Evolutionary conservation across 2,797 vertebrate genomes (phyloP).

Genomic region (Artibeus lituratus): DNA sequence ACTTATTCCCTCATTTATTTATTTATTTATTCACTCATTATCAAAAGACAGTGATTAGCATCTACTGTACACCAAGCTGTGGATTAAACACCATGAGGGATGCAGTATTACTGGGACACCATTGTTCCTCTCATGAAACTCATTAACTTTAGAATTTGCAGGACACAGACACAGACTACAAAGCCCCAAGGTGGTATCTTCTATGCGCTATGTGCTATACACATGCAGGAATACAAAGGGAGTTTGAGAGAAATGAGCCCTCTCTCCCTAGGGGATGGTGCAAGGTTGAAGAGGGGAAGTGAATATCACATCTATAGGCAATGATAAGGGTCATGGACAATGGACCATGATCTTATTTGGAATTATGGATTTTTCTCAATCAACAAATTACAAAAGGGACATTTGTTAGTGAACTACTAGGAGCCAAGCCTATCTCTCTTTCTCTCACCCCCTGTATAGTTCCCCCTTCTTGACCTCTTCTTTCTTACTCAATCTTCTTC

Average conservation of each 20-base stretch:
- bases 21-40: conserved; percentile 26
- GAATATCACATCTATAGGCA: not conserved
- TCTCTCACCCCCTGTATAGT: not conserved
- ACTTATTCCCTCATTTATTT: conserved; percentile 16
- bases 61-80: not conserved
- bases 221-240: not conserved
- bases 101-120: not conserved
- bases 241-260: not conserved
- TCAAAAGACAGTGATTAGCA: conserved; percentile 7
- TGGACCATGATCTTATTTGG: conserved; percentile 11
- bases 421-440: not conserved
- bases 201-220: not conserved
- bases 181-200: not conserved
- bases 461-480: not conserved
- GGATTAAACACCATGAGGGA: not conserved
- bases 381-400: not conserved
- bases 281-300: not conserved
- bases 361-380: conserved; percentile 55
- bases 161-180: not conserved
- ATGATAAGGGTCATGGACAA: not conserved
- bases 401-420: not conserved
- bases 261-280: not conserved
- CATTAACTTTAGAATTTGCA: not conserved
- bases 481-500: not conserved
- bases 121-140: not conserved